These are phyloP conservation scores for Acanthornis magna DNA, from an alignment of 2,797 vertebrate species.

Conservation along the genomic window DNA sequence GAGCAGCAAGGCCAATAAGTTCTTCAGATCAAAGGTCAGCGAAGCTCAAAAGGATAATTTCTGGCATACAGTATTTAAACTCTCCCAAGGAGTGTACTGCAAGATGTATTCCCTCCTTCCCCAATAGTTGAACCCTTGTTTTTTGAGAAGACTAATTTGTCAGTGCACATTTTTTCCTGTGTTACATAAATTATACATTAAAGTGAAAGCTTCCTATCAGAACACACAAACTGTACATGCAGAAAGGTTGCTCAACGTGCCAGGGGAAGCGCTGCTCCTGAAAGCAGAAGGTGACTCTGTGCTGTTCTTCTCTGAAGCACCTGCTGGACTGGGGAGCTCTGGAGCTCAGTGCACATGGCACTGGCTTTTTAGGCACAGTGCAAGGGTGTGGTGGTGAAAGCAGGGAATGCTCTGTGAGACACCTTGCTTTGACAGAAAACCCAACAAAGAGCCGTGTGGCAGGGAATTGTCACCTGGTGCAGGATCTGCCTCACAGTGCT, in stretches of 20 bases:
- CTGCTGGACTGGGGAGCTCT: not conserved
- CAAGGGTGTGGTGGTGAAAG: rapidly evolving
- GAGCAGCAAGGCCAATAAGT: slow-evolving; percentile 50
- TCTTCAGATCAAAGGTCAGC: slow-evolving; percentile 61
- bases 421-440: not conserved
- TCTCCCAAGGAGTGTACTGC: slow-evolving; percentile 46
- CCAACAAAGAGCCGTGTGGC: not conserved
- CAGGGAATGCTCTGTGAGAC: not conserved
- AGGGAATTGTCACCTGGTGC: not conserved
- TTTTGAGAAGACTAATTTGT: slow-evolving; percentile 60
- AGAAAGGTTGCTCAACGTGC: not conserved
- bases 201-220: slow-evolving; percentile 32
- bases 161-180: slow-evolving; percentile 14
- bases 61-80: slow-evolving; percentile 56
- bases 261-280: not conserved
- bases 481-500: not conserved
- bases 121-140: slow-evolving; percentile 18
- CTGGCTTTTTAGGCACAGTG: not conserved
- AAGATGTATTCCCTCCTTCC: slow-evolving; percentile 41
- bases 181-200: slow-evolving; percentile 48
- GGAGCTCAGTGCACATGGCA: not conserved
- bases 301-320: not conserved
- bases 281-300: not conserved
- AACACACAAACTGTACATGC: not conserved
- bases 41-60: slow-evolving; percentile 51